Evolutionary conservation across 2,888 invertebrate genomes (phyloP).

Genomic region (Hemicrepidius hirtus): DNA sequence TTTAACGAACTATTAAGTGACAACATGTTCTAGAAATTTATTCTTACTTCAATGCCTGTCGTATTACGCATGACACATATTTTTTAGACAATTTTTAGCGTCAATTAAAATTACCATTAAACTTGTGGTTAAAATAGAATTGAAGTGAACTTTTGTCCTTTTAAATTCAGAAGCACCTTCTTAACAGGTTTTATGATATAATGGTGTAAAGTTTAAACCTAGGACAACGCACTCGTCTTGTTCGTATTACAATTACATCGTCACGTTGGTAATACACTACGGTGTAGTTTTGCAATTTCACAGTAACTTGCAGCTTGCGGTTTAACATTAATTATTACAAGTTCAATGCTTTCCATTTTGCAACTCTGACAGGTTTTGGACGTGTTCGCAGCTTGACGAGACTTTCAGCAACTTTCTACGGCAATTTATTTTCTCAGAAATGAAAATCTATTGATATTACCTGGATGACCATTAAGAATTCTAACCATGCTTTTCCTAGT

Average conservation of each 20-base stretch:
- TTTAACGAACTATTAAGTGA: too few species aligned
- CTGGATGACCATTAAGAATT: slow-evolving; percentile 29
- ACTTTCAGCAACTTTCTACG: slow-evolving; percentile 43
- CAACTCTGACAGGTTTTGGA: slow-evolving; percentile 40
- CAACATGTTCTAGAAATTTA: too few species aligned
- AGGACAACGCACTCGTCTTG: slow-evolving; percentile 32
- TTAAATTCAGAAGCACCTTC: neutral
- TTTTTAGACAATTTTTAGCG: too few species aligned
- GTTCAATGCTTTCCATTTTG: slow-evolving; percentile 49
- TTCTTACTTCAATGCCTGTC: too few species aligned
- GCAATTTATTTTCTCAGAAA: slow-evolving; percentile 43
- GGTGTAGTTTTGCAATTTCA: slow-evolving; percentile 43
- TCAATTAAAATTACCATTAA: too few species aligned
- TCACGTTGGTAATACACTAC: slow-evolving; percentile 22
- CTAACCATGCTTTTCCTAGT: slow-evolving; percentile 34
- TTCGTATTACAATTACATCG: slow-evolving; percentile 35
- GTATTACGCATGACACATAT: too few species aligned
- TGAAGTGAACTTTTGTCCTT: too few species aligned
- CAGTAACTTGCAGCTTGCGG: slow-evolving; percentile 41
- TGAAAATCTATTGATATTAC: slow-evolving; percentile 35
- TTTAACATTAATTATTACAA: slow-evolving; percentile 47
- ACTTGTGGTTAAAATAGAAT: too few species aligned
- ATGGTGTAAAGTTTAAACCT: slow-evolving; percentile 7
- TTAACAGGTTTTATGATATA: neutral
- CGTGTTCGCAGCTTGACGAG: slow-evolving; percentile 15